Evolutionary conservation across 2,113 vertebrate genomes (phyloP).

Genomic region (Anas platyrhynchos): DNA sequence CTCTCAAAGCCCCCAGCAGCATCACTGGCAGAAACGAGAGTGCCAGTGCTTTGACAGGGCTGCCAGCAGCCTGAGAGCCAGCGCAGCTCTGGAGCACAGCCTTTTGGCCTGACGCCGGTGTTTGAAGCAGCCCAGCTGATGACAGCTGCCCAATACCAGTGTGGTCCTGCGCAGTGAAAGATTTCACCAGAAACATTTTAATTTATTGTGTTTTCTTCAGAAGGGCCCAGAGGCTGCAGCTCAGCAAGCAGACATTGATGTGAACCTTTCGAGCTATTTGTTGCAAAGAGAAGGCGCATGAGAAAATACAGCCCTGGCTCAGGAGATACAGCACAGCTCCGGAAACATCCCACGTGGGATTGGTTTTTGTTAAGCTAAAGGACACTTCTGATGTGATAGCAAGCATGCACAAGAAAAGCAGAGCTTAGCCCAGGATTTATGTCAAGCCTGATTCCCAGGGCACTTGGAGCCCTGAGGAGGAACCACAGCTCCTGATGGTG

Average conservation of each 20-base stretch:
- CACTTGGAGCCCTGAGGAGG: not conserved
- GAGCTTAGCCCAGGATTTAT: not conserved
- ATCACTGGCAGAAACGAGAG: not conserved
- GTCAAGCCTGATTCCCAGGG: not conserved
- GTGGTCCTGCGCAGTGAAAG: not conserved
- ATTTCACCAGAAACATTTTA: not conserved
- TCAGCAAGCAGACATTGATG: not conserved
- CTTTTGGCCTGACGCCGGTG: accelerated
- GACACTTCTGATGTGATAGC: not conserved
- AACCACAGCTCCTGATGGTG: not conserved
- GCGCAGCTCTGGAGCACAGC: not conserved
- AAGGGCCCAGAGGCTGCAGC: not conserved
- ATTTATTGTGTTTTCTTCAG: too few species aligned
- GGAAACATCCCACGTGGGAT: not conserved
- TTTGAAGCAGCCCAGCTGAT: accelerated
- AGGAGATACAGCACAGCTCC: not conserved
- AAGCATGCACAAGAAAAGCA: not conserved
- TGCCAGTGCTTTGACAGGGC: too few species aligned
- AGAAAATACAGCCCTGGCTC: not conserved
- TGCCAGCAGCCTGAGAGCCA: not conserved
- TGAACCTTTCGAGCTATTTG: not conserved
- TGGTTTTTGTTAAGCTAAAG: not conserved
- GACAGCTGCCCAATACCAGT: accelerated
- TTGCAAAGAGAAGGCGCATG: not conserved
- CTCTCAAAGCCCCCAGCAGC: not conserved